Conservation (phyloP, 1,140 invertebrate genomes). For the Stenopsyche tienmushanensis region DNA sequence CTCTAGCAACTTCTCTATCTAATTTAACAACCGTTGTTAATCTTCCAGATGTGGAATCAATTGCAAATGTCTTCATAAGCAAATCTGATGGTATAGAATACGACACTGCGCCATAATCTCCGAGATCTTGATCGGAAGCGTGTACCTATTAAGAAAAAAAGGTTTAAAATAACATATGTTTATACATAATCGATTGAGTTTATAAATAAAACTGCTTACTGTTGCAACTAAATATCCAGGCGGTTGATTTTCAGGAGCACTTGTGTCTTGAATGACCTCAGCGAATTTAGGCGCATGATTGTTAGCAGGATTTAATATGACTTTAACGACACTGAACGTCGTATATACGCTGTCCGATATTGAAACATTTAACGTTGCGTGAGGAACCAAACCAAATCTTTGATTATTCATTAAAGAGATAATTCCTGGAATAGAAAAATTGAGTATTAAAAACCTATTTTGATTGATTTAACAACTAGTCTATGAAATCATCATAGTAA, state of each 20-base stretch:
- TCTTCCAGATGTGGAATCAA: slow-evolving; percentile 77
- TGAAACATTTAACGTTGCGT: slow-evolving; percentile 79
- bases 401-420: slow-evolving; percentile 63
- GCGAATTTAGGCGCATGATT: slow-evolving; percentile 76
- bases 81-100: slow-evolving; percentile 82
- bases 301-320: slow-evolving; percentile 80
- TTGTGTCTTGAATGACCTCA: slow-evolving; percentile 72
- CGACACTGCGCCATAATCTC: slow-evolving; percentile 74
- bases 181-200: background rate
- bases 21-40: slow-evolving; percentile 73
- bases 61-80: slow-evolving; percentile 73
- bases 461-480: background rate
- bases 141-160: slow-evolving; percentile 56
- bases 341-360: slow-evolving; percentile 91
- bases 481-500: slow-evolving; percentile 4
- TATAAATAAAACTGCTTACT: slow-evolving; percentile 41
- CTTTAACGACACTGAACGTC: slow-evolving; percentile 76
- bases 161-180: slow-evolving; percentile 2
- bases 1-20: slow-evolving; percentile 73
- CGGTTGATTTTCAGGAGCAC: slow-evolving; percentile 77
- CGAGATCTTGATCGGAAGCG: slow-evolving; percentile 79
- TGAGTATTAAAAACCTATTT: background rate
- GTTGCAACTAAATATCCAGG: slow-evolving; percentile 72
- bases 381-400: slow-evolving; percentile 53
- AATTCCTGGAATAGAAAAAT: slow-evolving; percentile 48